These are phyloP conservation scores for Danio jaintianensis DNA, from an alignment of 2,797 vertebrate species.

Conservation along the genomic window DNA sequence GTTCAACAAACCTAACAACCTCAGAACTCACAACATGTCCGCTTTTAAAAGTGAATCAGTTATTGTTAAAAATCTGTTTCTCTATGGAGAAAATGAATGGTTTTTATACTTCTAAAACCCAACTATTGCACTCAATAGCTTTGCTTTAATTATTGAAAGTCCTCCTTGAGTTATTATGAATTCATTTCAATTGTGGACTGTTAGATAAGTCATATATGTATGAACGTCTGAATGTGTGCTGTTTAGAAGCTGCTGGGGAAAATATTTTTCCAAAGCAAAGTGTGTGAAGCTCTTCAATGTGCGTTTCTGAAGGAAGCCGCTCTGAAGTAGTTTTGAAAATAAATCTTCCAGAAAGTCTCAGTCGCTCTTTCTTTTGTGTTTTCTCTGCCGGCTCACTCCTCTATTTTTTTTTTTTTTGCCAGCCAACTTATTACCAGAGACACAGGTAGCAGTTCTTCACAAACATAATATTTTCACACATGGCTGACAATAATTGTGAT, in stretches of 20 bases:
- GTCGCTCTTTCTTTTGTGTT: conserved; percentile 63
- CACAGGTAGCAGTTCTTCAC: conserved; percentile 76
- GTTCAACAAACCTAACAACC: too few relatives aligned
- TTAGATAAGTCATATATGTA: conserved; percentile 10
- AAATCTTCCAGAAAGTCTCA: conserved; percentile 52
- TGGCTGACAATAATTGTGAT: conserved; percentile 79
- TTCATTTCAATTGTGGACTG: background rate
- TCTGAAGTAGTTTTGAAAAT: conserved; percentile 40
- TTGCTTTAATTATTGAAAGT: background rate
- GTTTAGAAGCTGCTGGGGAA: background rate
- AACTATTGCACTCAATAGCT: background rate
- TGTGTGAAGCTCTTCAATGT: conserved; percentile 9
- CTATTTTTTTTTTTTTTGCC: conserved; percentile 57
- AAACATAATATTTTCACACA: conserved; percentile 82
- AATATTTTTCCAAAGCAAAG: conserved; percentile 15
- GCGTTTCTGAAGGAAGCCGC: conserved; percentile 1
- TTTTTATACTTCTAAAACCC: too few relatives aligned
- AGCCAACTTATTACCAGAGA: conserved; percentile 76
- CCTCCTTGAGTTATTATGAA: background rate
- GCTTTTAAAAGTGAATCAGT: too few relatives aligned
- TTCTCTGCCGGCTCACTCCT: conserved; percentile 68
- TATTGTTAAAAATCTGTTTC: too few relatives aligned
- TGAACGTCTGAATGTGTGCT: background rate
- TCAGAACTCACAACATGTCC: too few relatives aligned
- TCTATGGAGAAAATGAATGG: too few relatives aligned